Evolutionary conservation across 2,113 vertebrate genomes (phyloP), one percentile per base, ranked within the genome.

Genomic region (Malurus melanocephalus): DNA sequence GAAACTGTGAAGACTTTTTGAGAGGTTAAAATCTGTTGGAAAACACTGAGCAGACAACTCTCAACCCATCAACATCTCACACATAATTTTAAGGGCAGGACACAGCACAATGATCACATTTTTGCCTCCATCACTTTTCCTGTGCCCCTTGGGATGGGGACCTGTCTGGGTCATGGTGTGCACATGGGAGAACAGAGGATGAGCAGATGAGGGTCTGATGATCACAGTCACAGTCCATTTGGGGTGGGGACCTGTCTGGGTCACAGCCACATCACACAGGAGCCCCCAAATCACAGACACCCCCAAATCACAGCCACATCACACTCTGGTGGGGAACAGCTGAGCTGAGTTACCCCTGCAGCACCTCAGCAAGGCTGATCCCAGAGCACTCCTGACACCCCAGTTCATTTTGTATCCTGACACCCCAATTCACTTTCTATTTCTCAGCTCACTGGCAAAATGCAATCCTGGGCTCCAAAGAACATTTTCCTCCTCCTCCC

Each of bases 261-360:
- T n/a, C 18, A 27, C 24, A 9, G 3, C 24, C 7, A 18, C 4
- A 1, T 10, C 20, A 1, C 3, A 2, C 38, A 35, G 35, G 8
- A 7, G 8, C 35, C 35, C 35, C 49, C 28, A 32, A 28, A 46
- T 10, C 18, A 27, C 24, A 9, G 3, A 7, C 20, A 1, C 3
- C 33, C 33, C 49, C 28, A 32, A 28, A 46, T 10, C 18, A 27
- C 24, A 9, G 3, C 24, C 7, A 18, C 4, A 1, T 9, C 20
- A 1, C 3, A 2, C 38, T 9, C 5, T 3, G 10, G 12, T 1
- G 5, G n/a, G n/a, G 30, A 2, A 7, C 3, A 9, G 48, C 33
- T 6, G 27, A 18, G 23, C 64, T 32, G n/a, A 10, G 30, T 2
- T 7, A 48, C 42, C 40, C 1, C 73, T 35, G 26, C 56, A 55